Evolutionary conservation across 1,140 invertebrate species (phyloP), one percentile per base, ranked within the genome.

Genomic region (Apolygus lucorum): DNA sequence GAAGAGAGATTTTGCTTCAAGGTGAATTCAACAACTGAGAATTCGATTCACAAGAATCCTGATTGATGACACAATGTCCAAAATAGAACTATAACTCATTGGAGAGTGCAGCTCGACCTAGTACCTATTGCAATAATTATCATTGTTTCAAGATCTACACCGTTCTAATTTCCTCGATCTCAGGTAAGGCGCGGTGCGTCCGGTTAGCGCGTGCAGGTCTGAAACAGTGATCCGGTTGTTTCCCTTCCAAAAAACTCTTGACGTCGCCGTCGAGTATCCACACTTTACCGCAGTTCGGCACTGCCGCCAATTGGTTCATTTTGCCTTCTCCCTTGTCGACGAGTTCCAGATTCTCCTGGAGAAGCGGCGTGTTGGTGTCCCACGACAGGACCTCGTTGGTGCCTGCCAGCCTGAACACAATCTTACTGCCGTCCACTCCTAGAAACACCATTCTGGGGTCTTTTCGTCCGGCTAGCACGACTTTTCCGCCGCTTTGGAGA

Each of bases 251-350:
- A 73, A 79, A 87, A 77, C 86, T 85, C 0, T 81, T 83, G 74
- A 87, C 86, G 74, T 87, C 86, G 63, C 83, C 84, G 73, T 86
- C 83, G 49, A 87, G 74, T 1, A 85, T 78, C 4, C 85, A 76
- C 80, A 87, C 84, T 63, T 78, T 78, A n/a, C 78, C 78, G 1
- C 80, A 77, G 28, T 80, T 82, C 71, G 81, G 80, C 73, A 85
- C 86, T 1, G 84, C 79, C 4, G 83, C 73, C 0, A 84, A 82
- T 25, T 85, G 83, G 2, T 84, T 86, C 1, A 24, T 21, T 17
- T 28, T 28, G 2, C 26, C 29, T 27, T 66, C 28, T 28, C 64
- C 64, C n/a, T n/a, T 1, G n/a, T 66, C 64, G 64, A 66, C 64
- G 17, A 66, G 11, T 2, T 29, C 27, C 14, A 84, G 77, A 70